These are phyloP conservation scores for Mustelus asterias DNA, from an alignment of 2,113 vertebrate genomes.

Conservation along the genomic window DNA sequence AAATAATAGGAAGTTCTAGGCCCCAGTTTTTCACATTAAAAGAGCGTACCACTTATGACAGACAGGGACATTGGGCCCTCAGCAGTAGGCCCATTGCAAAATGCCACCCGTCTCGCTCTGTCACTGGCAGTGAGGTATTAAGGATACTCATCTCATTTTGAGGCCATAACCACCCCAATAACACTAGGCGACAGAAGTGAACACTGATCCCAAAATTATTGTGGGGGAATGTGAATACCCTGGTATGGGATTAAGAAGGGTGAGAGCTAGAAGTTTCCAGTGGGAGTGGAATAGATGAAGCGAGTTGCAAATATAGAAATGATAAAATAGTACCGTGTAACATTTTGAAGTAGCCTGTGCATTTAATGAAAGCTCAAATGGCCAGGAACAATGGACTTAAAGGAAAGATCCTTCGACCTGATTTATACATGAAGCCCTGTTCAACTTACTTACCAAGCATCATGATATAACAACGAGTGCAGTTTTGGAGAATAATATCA, in stretches of 20 bases:
- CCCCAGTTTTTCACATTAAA: too few relatives aligned
- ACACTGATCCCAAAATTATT: background rate
- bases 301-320: background rate
- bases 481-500: background rate
- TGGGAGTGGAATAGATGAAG: background rate
- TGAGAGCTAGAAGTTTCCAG: background rate
- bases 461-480: background rate
- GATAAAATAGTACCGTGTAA: background rate
- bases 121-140: background rate
- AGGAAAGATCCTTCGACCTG: background rate
- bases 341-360: background rate
- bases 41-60: too few relatives aligned
- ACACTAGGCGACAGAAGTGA: background rate
- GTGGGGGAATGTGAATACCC: background rate
- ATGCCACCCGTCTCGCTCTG: background rate
- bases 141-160: background rate
- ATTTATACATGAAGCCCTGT: background rate
- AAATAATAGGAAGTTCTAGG: too few relatives aligned
- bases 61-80: too few relatives aligned
- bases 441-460: background rate
- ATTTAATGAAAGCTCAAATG: background rate
- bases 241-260: background rate
- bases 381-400: background rate
- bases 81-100: background rate
- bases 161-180: background rate